These are phyloP conservation scores for Amaurobius ferox DNA, from an alignment of 2,888 invertebrate genomes.

Conservation along the genomic window DNA sequence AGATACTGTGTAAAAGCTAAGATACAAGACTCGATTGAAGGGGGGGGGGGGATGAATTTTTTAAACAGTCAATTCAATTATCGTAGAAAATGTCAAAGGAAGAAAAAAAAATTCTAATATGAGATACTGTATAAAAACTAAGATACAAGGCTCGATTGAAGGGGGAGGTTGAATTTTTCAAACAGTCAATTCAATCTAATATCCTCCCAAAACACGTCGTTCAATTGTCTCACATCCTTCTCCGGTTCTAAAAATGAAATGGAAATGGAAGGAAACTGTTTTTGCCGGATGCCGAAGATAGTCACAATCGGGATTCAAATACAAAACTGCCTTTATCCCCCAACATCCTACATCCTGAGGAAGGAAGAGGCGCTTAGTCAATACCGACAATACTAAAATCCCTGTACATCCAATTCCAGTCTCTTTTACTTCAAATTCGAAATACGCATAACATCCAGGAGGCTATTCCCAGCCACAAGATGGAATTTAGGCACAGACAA, in stretches of 20 bases:
- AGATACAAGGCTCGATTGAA: too few relatives aligned
- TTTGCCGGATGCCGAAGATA: conserved; percentile 37
- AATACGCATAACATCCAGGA: conserved; percentile 50
- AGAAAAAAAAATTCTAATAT: too few relatives aligned
- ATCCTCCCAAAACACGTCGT: conserved; percentile 45
- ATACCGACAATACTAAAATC: conserved; percentile 67
- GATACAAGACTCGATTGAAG: too few relatives aligned
- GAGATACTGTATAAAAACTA: too few relatives aligned
- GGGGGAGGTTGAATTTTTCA: not conserved
- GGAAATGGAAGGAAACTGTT: conserved; percentile 55
- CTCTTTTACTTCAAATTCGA: conserved; percentile 50
- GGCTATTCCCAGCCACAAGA: conserved; percentile 34
- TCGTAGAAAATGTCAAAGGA: too few relatives aligned
- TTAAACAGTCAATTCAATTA: conserved; percentile 37
- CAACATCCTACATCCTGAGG: conserved; percentile 53
- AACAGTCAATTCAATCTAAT: conserved; percentile 35
- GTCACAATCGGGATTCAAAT: conserved; percentile 41
- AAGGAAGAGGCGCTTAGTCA: conserved; percentile 72
- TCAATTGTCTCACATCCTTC: conserved; percentile 70
- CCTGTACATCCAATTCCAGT: conserved; percentile 50
- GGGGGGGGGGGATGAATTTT: not conserved
- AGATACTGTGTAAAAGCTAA: too few relatives aligned
- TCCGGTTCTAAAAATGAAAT: conserved; percentile 41
- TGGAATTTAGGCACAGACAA: not conserved
- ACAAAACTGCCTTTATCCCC: conserved; percentile 40